Conservation (phyloP, 2,888 invertebrate species). For the Malthinus seriepunctatus region DNA sequence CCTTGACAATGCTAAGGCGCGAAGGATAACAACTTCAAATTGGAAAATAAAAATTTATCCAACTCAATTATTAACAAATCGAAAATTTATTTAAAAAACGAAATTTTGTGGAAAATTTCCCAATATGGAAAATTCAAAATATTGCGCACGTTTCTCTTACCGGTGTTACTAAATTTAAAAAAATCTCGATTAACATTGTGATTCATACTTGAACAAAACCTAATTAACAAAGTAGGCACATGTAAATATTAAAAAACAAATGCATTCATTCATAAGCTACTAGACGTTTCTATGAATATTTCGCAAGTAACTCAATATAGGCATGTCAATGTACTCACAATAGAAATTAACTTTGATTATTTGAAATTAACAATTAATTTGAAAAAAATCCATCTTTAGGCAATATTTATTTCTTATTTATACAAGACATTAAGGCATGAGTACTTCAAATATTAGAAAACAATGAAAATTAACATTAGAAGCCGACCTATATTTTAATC, state of each 20-base stretch:
- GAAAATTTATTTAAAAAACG: too few species aligned
- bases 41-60: slow-evolving; percentile 12
- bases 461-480: slow-evolving; percentile 27
- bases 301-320: slow-evolving; percentile 19
- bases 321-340: slow-evolving; percentile 27
- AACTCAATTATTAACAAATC: not conserved
- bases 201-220: slow-evolving; percentile 18
- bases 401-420: slow-evolving; percentile 27
- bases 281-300: slow-evolving; percentile 25
- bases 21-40: slow-evolving; percentile 12
- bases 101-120: too few species aligned
- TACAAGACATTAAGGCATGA: slow-evolving; percentile 19
- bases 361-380: slow-evolving; percentile 11
- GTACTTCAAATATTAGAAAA: slow-evolving; percentile 13
- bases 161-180: not conserved
- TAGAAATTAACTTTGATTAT: slow-evolving; percentile 26
- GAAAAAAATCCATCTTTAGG: slow-evolving; percentile 6
- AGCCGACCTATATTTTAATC: slow-evolving; percentile 26
- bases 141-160: too few species aligned
- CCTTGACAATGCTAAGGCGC: slow-evolving; percentile 32
- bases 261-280: slow-evolving; percentile 26
- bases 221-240: slow-evolving; percentile 25
- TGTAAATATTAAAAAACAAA: slow-evolving; percentile 18
- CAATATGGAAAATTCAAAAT: too few species aligned
- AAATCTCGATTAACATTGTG: slow-evolving; percentile 12